Base-by-base conservation (phyloP, 2,888 invertebrate genomes). In the Apocheima hispidaria region DNA sequence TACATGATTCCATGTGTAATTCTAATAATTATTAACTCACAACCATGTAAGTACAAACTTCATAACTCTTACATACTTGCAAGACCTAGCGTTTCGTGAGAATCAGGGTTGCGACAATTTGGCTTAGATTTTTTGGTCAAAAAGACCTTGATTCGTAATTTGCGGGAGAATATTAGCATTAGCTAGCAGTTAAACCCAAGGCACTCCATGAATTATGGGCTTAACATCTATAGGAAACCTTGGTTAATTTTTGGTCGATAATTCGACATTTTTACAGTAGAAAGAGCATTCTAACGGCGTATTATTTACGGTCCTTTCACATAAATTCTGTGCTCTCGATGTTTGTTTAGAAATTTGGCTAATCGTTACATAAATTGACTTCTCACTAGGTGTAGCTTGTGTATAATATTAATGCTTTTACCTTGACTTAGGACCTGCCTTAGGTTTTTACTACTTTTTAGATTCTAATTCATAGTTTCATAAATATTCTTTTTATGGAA, bases 31-130 rank as follows among this genome's bases (percentile, higher is more conserved):
- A 66, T 79, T 68, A 77, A 73, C 69, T 74, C 78, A 63, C 72
- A 82, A 79, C 75, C 77, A 86, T 89, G 91, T 91, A 75, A 88
- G 91, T 90, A 78, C 33, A 53, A 12, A 43, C 61, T 21, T 30
- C 20, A 36, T 56, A 49, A 4, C 3, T 3, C 41, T 3, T 4
- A 28, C n/a, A 21, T 7, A 9, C 1, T 49, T 6, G 7, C 5
- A 1, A n/a, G 0, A 53, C 26, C 21, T 4, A 35, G 4, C 44
- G 14, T 23, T 9, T 16, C 16, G 26, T 16, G 9, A n/a, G 26
- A 35, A 18, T 28, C 9, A 28, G 20, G 10, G n/a, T n/a, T 41
- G 36, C 28, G 21, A 51, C 61, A 54, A 60, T 69, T 66, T 69
- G 60, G 60, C 46, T 12, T 53, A 60, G 66, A 65, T 69, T 69